These are phyloP conservation scores for Periophthalmus modestus DNA, from an alignment of 2,113 vertebrate species.

Conservation along the genomic window DNA sequence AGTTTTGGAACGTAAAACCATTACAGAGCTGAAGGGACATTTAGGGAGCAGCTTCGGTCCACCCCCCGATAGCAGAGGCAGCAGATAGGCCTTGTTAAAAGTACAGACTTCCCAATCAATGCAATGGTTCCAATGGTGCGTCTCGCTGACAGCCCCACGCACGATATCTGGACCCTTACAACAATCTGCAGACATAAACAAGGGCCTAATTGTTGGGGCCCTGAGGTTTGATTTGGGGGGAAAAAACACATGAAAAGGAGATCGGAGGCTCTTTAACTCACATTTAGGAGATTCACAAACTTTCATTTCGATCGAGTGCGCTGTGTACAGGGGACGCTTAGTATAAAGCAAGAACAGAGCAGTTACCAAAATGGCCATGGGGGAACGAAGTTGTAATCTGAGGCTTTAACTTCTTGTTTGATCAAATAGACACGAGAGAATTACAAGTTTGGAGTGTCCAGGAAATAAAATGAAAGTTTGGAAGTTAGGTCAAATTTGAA, in stretches of 20 bases:
- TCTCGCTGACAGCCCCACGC: constrained; percentile 62
- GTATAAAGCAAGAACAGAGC: constrained; percentile 35
- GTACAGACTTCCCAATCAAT: constrained; percentile 73
- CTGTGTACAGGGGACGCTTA: constrained; percentile 45
- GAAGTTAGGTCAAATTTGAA: neutral
- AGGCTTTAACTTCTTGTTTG: neutral
- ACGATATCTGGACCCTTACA: constrained; percentile 58
- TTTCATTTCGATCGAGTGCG: constrained; percentile 68
- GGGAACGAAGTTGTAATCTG: neutral
- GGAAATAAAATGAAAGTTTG: neutral
- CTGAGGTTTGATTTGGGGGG: constrained; percentile 59
- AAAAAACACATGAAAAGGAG: constrained; percentile 61
- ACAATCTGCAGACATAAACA: constrained; percentile 75
- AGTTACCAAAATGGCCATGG: constrained; percentile 25
- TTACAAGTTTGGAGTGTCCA: neutral
- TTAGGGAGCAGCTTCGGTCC: constrained; percentile 63
- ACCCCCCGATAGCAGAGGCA: constrained; percentile 44
- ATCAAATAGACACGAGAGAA: neutral
- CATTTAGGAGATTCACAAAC: constrained; percentile 71
- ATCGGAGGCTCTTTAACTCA: constrained; percentile 71
- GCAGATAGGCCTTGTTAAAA: constrained; percentile 77
- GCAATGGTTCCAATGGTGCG: constrained; percentile 61
- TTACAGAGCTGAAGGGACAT: constrained; percentile 60
- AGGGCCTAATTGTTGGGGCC: constrained; percentile 74
- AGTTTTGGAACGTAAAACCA: constrained; percentile 59